Conservation (phyloP, 2,888 invertebrate species). For the Chloroclystis v-ata region DNA sequence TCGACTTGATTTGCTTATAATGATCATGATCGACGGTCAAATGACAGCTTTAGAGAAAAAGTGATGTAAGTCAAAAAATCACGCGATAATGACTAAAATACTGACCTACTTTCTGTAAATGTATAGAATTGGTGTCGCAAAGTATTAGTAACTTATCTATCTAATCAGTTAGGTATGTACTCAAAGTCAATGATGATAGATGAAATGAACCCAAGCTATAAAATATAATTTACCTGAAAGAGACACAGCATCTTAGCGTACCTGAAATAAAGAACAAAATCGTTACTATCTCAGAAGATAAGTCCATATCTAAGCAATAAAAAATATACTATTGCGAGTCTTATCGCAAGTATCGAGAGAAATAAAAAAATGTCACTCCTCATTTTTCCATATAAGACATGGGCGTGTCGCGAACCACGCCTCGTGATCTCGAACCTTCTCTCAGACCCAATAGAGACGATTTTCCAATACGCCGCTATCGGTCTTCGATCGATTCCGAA, state of each 20-base stretch:
- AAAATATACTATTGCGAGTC: conserved; percentile 48
- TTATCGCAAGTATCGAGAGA: conserved; percentile 53
- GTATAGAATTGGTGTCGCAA: background rate
- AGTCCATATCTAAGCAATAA: conserved; percentile 44
- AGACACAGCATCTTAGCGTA: conserved; percentile 65
- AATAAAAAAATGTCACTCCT: conserved; percentile 59
- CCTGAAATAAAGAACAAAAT: conserved; percentile 48
- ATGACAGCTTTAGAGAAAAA: background rate
- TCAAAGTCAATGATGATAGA: conserved; percentile 7
- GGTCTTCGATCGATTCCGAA: conserved; percentile 72
- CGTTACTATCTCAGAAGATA: conserved; percentile 23
- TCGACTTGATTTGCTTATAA: conserved; percentile 3
- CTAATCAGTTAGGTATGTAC: background rate
- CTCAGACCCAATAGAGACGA: conserved; percentile 63
- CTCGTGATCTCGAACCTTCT: conserved; percentile 58
- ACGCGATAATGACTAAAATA: conserved; percentile 3
- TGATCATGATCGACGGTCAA: conserved; percentile 1
- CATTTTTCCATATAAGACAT: conserved; percentile 68
- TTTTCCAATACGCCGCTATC: conserved; percentile 69
- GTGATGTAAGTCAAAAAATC: conserved; percentile 2
- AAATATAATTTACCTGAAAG: conserved; percentile 54
- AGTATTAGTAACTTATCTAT: background rate
- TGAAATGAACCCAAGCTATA: conserved; percentile 20
- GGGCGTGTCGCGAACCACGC: conserved; percentile 73
- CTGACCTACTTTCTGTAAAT: conserved; percentile 5